These are phyloP conservation scores for Malthinus flaveolus DNA, from an alignment of 2,888 invertebrate genomes.

Conservation along the genomic window DNA sequence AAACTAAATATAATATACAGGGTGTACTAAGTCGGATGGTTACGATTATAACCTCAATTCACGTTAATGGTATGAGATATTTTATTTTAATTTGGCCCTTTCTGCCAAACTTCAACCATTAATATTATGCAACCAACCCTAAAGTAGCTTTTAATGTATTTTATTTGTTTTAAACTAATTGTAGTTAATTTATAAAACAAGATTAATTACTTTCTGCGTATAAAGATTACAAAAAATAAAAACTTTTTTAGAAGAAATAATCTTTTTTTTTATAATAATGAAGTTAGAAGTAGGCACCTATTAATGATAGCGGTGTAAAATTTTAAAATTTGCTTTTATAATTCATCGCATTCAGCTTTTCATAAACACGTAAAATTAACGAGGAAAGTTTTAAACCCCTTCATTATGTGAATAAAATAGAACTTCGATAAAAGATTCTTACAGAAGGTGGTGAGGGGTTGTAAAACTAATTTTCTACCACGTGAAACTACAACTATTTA, in stretches of 20 bases:
- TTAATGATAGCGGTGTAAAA: conserved; percentile 6
- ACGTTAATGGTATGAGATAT: no score
- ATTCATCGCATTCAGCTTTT: neutral
- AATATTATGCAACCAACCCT: neutral
- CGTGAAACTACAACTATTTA: no score
- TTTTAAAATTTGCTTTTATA: conserved; percentile 11
- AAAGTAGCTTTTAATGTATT: conserved; percentile 1
- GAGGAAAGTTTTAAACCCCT: conserved; percentile 12
- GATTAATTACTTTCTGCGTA: neutral
- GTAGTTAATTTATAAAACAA: neutral
- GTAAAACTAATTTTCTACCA: neutral
- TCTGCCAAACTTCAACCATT: neutral
- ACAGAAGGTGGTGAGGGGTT: conserved; percentile 4
- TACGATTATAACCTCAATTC: no score
- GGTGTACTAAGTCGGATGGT: no score
- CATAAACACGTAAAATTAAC: conserved; percentile 11
- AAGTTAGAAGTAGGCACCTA: neutral
- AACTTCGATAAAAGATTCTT: conserved; percentile 9
- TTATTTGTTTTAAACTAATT: conserved; percentile 4
- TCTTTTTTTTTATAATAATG: no score
- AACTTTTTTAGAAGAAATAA: neutral
- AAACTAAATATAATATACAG: no score
- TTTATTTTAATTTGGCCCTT: neutral
- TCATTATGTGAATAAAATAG: conserved; percentile 6
- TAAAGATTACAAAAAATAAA: neutral